These are phyloP conservation scores for Bubo scandiacus DNA, from an alignment of 2,113 vertebrate genomes.

Conservation along the genomic window DNA sequence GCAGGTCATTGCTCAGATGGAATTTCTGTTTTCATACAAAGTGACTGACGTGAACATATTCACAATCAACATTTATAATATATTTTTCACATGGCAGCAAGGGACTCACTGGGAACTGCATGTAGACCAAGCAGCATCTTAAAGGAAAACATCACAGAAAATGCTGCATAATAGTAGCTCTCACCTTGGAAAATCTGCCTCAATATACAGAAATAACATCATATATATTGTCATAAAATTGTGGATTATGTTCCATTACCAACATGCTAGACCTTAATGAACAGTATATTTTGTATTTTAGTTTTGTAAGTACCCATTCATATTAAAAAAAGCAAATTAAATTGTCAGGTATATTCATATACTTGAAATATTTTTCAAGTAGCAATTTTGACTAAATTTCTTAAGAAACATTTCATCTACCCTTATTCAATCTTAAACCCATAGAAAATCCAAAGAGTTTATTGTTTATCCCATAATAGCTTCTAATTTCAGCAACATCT, in stretches of 20 bases:
- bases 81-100: slow-evolving; percentile 52
- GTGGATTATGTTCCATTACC: background rate
- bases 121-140: background rate
- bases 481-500: background rate
- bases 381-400: background rate
- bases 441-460: background rate
- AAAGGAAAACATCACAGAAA: background rate
- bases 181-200: background rate
- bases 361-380: background rate
- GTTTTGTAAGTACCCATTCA: background rate
- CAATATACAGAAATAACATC: background rate
- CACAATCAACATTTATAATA: slow-evolving; percentile 49
- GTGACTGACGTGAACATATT: slow-evolving; percentile 40
- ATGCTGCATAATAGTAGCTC: background rate
- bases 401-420: background rate
- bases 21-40: slow-evolving; percentile 64
- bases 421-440: background rate
- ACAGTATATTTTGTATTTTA: background rate
- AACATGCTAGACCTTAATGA: background rate
- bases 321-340: background rate
- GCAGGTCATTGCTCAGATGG: slow-evolving; percentile 34
- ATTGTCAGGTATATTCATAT: background rate
- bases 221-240: background rate
- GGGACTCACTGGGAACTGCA: slow-evolving; percentile 49
- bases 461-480: background rate